Evolutionary conservation across 2,888 invertebrate species (phyloP), one percentile per base, ranked within the genome.

Genomic region (Tipula lateralis): DNA sequence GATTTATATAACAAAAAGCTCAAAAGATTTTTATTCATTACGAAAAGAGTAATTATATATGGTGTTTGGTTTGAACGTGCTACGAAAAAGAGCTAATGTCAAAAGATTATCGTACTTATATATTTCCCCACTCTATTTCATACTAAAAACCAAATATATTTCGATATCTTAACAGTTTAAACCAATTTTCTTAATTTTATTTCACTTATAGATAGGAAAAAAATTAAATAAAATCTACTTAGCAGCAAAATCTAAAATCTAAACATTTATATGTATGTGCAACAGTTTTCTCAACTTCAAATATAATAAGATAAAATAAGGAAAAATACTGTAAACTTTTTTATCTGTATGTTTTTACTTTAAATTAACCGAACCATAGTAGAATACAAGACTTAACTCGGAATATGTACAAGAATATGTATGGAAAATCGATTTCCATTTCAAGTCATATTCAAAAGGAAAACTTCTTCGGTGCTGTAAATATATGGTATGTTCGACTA

Each of bases 381-480:
- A 36, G 36, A 36, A 36, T 2, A 36, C 24, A 24, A 24, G 66
- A 66, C 4, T 66, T 7, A 50, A n/a, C n/a, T n/a, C n/a, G 2
- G 9, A 36, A 1, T 82, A 30, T 82, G 30, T 30, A 82, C 29
- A 13, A 29, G 13, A 6, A 13, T 2, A 80, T 80, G 7, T 80
- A 80, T 82, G 82, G 19, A 66, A 66, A 66, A 66, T 66, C 66
- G 66, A 66, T 66, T 19, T 66, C 24, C 66, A 66, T 66, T 66
- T 66, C 66, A 66, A 66, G 66, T 66, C 24, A 50, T 24, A 66
- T 7, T 66, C 44, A 44, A 66, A 66, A 19, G 24, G 24, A 66
- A 66, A 66, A 2, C 2, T 24, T 66, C 24, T 12, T 66, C 66
- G 1, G 66, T 24, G 24, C 24, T 24, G 66, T 66, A 24, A 3